phyloP scores from a whole-genome alignment of 2,888 invertebrate species.

The Tetranychus piercei region DNA sequence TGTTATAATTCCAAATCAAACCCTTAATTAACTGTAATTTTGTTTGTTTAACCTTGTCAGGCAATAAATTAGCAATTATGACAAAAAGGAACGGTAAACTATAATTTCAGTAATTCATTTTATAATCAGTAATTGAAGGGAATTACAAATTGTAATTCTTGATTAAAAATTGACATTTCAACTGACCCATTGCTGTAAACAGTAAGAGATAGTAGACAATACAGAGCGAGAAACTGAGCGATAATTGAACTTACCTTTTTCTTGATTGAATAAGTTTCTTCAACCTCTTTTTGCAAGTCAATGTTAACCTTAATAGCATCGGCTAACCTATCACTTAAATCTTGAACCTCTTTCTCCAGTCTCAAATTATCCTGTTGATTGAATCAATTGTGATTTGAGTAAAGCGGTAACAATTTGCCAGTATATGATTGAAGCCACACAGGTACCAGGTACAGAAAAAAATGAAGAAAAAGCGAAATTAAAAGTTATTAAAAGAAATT shows the following conservation, averaged over 20 bases:
- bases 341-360: slow-evolving; percentile 46
- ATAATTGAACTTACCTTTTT: slow-evolving; percentile 28
- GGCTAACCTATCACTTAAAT: slow-evolving; percentile 40
- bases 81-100: neutral
- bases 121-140: neutral
- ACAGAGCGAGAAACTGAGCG: neutral
- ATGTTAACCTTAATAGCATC: slow-evolving; percentile 36
- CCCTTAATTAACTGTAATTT: neutral
- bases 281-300: slow-evolving; percentile 31
- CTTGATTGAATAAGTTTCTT: slow-evolving; percentile 29
- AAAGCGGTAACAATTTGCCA: neutral
- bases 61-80: too few relatives aligned
- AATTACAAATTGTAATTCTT: neutral
- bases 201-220: neutral
- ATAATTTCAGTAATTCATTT: neutral
- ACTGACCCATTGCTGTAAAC: neutral
- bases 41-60: neutral
- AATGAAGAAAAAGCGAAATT: too few relatives aligned
- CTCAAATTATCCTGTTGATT: slow-evolving; percentile 41
- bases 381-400: neutral
- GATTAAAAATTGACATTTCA: too few relatives aligned
- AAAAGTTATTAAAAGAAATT: too few relatives aligned
- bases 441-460: too few relatives aligned
- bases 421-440: too few relatives aligned
- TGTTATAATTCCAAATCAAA: neutral